These are phyloP conservation scores for Spilarctia lutea DNA, from an alignment of 2,888 invertebrate genomes.

Conservation along the genomic window DNA sequence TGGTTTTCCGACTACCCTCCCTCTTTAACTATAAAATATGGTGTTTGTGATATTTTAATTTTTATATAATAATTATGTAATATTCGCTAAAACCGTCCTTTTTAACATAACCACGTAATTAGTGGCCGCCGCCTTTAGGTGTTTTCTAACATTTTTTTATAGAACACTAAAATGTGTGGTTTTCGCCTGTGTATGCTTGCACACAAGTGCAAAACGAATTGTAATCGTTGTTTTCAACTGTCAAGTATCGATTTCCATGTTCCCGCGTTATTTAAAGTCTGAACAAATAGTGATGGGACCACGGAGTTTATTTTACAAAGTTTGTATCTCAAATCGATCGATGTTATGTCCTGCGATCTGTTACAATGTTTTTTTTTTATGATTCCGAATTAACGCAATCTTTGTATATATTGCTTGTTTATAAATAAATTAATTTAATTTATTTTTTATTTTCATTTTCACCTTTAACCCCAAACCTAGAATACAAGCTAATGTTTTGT, in stretches of 20 bases:
- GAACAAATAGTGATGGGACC: slow-evolving; percentile 19
- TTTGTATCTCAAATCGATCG: slow-evolving; percentile 16
- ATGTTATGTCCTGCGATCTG: slow-evolving; percentile 6
- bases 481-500: background rate
- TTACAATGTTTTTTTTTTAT: slow-evolving; percentile 19
- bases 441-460: slow-evolving; percentile 26
- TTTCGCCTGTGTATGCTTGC: slow-evolving; percentile 1
- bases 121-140: background rate
- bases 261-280: slow-evolving; percentile 10
- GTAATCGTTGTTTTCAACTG: background rate
- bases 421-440: slow-evolving; percentile 49
- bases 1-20: background rate
- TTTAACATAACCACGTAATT: background rate
- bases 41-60: too few species aligned
- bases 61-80: background rate
- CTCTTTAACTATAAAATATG: background rate
- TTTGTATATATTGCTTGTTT: slow-evolving; percentile 50
- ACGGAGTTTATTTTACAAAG: slow-evolving; percentile 14
- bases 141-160: background rate
- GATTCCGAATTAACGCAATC: slow-evolving; percentile 42
- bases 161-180: background rate
- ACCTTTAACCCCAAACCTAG: background rate
- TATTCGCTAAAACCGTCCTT: background rate
- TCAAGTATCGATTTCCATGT: background rate
- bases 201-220: slow-evolving; percentile 2